Evolutionary conservation across 2,797 vertebrate genomes (phyloP).

Genomic region (Scyliorhinus canicula): DNA sequence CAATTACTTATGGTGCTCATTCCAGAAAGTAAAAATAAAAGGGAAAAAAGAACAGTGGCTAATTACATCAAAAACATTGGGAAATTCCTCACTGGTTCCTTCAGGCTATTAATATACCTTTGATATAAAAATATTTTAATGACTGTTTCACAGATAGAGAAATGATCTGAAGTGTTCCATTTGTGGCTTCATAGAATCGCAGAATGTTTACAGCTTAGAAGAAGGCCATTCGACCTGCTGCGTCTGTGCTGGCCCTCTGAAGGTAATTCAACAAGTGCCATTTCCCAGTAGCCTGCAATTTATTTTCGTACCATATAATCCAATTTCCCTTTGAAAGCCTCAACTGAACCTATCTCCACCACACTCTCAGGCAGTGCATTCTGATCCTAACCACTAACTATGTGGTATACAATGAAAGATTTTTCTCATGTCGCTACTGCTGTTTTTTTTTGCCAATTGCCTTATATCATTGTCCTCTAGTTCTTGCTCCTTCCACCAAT

Average conservation of each 20-base stretch:
- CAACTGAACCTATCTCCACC: too few relatives aligned
- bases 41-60: background rate
- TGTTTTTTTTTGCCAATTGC: background rate
- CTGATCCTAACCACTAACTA: too few relatives aligned
- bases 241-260: too few relatives aligned
- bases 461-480: background rate
- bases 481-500: background rate
- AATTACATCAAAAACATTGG: background rate
- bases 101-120: slow-evolving; percentile 7
- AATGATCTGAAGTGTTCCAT: background rate
- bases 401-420: background rate
- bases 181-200: background rate
- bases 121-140: background rate
- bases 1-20: background rate
- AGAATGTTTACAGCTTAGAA: too few relatives aligned
- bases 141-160: background rate
- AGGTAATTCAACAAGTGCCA: too few relatives aligned
- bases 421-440: background rate
- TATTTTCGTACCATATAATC: too few relatives aligned
- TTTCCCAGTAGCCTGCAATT: too few relatives aligned
- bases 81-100: slow-evolving; percentile 4
- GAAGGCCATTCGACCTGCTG: too few relatives aligned
- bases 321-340: too few relatives aligned
- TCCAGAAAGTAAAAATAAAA: background rate
- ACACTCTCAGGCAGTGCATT: too few relatives aligned